Evolutionary conservation across 2,113 vertebrate species (phyloP).

Genomic region (Sitta europaea): DNA sequence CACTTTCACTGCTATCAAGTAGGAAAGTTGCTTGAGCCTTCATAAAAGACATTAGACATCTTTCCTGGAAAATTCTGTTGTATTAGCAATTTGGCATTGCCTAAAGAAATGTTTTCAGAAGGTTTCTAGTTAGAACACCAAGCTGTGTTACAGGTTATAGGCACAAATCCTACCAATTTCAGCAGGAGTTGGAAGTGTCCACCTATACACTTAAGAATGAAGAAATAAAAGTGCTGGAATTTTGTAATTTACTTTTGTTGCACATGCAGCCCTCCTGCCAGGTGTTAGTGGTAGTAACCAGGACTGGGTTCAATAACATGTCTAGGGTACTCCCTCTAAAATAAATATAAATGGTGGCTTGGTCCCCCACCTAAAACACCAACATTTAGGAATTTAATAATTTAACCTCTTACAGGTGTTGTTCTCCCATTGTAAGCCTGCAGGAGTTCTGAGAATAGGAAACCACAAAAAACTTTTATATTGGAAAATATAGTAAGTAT

Average conservation of each 20-base stretch:
- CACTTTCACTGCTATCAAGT: background rate
- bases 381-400: conserved; percentile 46
- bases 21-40: background rate
- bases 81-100: background rate
- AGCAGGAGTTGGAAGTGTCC: background rate
- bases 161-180: background rate
- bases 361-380: background rate
- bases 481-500: background rate
- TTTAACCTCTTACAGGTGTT: conserved; percentile 51
- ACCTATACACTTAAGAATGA: background rate
- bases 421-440: background rate
- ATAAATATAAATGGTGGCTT: conserved; percentile 2
- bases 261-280: conserved; percentile 41
- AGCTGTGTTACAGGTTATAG: background rate
- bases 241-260: conserved; percentile 46
- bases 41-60: background rate
- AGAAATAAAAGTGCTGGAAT: conserved; percentile 52
- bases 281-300: conserved; percentile 48
- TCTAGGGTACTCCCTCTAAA: background rate
- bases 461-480: background rate
- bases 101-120: background rate
- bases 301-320: conserved; percentile 1
- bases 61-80: background rate
- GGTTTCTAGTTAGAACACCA: background rate
- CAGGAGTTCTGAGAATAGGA: background rate